These are phyloP conservation scores for Caenorhabditis becei DNA, from an alignment of 2,888 invertebrate genomes.

Conservation along the genomic window DNA sequence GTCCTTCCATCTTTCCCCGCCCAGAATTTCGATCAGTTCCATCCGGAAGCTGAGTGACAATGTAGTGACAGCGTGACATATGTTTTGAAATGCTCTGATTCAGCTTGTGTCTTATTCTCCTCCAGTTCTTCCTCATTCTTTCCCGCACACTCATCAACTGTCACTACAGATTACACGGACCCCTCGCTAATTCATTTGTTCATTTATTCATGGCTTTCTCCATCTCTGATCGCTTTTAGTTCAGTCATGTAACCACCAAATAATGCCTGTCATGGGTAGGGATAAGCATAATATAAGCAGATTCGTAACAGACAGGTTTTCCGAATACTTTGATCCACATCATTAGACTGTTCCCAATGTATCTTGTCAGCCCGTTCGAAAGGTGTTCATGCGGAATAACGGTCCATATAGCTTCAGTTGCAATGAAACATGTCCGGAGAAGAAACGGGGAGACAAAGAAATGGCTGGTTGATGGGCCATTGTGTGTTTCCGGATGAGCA, in stretches of 20 bases:
- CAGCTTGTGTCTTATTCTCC: constrained; percentile 19
- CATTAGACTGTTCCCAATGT: constrained; percentile 46
- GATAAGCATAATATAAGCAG: constrained; percentile 9
- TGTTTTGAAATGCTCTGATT: constrained; percentile 45
- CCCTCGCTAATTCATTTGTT: constrained; percentile 18
- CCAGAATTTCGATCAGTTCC: constrained; percentile 1
- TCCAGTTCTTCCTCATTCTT: constrained; percentile 8
- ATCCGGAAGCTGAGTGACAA: constrained; percentile 28
- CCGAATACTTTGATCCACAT: constrained; percentile 44
- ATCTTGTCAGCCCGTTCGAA: constrained; percentile 26
- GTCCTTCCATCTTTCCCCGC: background rate
- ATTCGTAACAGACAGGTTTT: constrained; percentile 51
- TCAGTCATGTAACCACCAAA: constrained; percentile 26
- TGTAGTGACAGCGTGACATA: constrained; percentile 25
- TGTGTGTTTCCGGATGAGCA: constrained; percentile 10
- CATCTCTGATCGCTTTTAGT: constrained; percentile 5
- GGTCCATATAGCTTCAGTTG: constrained; percentile 8
- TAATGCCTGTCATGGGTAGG: constrained; percentile 31
- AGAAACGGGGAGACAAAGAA: constrained; percentile 1
- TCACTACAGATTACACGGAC: constrained; percentile 38
- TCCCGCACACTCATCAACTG: constrained; percentile 33
- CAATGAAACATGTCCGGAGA: constrained; percentile 9
- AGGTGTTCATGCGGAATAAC: constrained; percentile 46
- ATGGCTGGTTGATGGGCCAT: constrained; percentile 3
- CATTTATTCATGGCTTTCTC: background rate